These are phyloP conservation scores for Pteronotus mesoamericanus DNA, from an alignment of 2,797 vertebrate genomes.

Conservation along the genomic window DNA sequence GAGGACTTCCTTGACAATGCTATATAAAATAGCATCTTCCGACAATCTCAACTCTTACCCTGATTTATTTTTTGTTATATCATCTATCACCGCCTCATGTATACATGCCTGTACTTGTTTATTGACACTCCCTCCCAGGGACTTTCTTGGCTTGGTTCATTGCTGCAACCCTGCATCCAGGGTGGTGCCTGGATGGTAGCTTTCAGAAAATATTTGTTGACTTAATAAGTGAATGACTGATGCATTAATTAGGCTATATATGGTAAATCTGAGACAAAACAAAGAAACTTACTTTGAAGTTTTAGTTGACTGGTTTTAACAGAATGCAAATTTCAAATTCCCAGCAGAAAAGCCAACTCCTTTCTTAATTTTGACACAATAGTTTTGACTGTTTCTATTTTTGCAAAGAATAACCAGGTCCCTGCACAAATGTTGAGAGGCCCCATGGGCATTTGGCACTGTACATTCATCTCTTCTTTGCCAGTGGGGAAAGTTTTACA, in stretches of 20 bases:
- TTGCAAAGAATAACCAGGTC: neutral
- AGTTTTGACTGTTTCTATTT: conserved; percentile 34
- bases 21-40: neutral
- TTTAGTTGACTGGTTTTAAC: conserved; percentile 47
- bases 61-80: neutral
- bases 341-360: neutral
- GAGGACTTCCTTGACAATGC: neutral
- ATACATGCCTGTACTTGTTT: neutral
- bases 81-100: neutral
- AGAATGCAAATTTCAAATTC: conserved; percentile 41
- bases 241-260: neutral
- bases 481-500: neutral
- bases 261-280: neutral
- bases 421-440: neutral
- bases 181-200: neutral
- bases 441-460: neutral
- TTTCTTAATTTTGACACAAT: conserved; percentile 37
- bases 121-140: neutral
- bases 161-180: neutral
- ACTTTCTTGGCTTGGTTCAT: neutral
- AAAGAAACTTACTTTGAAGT: conserved; percentile 21
- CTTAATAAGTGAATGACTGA: neutral
- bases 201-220: conserved; percentile 33
- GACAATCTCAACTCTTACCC: neutral
- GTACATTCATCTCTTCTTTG: neutral